Evolutionary conservation across 2,888 invertebrate genomes (phyloP), one percentile per base, ranked within the genome.

Genomic region (Mythimna ferrago): DNA sequence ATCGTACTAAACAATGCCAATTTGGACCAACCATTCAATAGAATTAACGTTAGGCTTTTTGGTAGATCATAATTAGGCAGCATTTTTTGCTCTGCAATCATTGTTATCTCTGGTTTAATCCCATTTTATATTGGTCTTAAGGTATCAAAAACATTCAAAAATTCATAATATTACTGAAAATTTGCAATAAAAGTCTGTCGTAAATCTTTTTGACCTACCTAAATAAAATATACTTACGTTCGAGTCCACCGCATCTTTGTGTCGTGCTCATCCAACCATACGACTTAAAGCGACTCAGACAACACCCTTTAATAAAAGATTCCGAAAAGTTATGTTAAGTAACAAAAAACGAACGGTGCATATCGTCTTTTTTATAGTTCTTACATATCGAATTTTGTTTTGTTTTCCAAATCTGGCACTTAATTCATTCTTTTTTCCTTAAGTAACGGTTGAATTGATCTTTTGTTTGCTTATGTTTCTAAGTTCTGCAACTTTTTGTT

Each of bases 401-500:
- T 48, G 48, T 48, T 48, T 56, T 63, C 48, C 51, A 41, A 54
- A 51, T 32, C 32, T 58, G 19, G 16, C 63, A 66, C 6, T 26
- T 54, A 44, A 26, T 21, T 60, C 11, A 10, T 66, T 19, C 1
- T 56, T 53, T 51, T 72, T 58, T 66, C 7, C 21, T 2, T 14
- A 53, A 35, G n/a, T 14, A 32, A 26, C 44, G 16, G 48, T 10
- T 58, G 38, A 44, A 57, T 56, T 11, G 19, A 6, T 32, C 32
- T 35, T 77, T 62, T 48, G 48, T 48, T 19, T 16, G 48, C 6
- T 78, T 19, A n/a, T 38, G 57, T 48, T 48, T 1, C 16, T 19
- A 53, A 53, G 51, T 61, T 56, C 35, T 11, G 6, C 19, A 14
- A 51, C 19, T 68, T 78, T 73, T 75, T 78, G 32, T 63, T 21